Percentiles rank a stretch among this genome's conserved stretches.
Conservation (phyloP, 2,888 invertebrate genomes). For the Clivina fossor region DNA sequence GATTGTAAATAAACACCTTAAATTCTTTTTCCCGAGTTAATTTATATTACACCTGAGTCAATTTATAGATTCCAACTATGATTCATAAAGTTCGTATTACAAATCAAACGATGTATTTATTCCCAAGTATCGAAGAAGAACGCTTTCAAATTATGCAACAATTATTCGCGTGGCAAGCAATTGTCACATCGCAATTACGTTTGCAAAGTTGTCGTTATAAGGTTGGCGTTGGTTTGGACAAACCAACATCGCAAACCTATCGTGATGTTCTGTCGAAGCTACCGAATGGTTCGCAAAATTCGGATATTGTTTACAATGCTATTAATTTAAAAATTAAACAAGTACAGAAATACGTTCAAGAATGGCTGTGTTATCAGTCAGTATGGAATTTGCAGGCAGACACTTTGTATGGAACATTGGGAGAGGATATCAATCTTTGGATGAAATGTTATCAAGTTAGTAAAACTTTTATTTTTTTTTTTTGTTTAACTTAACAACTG, state of each 20-base stretch:
- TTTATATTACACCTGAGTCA: too few species aligned
- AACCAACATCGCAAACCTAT: constrained; percentile 88
- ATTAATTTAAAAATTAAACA: constrained; percentile 90
- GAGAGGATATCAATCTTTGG: constrained; percentile 93
- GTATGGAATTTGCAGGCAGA: constrained; percentile 99
- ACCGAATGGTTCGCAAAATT: constrained; percentile 77
- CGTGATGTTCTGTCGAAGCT: constrained; percentile 90
- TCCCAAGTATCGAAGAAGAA: constrained; percentile 95
- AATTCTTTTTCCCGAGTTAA: too few species aligned
- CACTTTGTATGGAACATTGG: constrained; percentile 88
- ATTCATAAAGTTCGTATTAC: constrained; percentile 97
- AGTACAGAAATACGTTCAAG: constrained; percentile 89
- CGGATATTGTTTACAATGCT: constrained; percentile 89
- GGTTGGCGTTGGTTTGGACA: constrained; percentile 93
- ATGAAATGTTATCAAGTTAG: constrained; percentile 94
- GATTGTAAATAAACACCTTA: too few species aligned
- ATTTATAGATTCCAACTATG: constrained; percentile 72
- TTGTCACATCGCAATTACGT: constrained; percentile 91
- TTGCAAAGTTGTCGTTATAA: constrained; percentile 92
- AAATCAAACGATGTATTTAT: constrained; percentile 97
- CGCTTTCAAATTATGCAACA: constrained; percentile 96
- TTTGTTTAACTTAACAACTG: too few species aligned
- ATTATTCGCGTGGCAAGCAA: constrained; percentile 97
- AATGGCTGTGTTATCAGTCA: constrained; percentile 97
- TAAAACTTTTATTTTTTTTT: constrained; percentile 33